Evolutionary conservation across 2,888 invertebrate species (phyloP).

Genomic region (Cactoblastis cactorum): DNA sequence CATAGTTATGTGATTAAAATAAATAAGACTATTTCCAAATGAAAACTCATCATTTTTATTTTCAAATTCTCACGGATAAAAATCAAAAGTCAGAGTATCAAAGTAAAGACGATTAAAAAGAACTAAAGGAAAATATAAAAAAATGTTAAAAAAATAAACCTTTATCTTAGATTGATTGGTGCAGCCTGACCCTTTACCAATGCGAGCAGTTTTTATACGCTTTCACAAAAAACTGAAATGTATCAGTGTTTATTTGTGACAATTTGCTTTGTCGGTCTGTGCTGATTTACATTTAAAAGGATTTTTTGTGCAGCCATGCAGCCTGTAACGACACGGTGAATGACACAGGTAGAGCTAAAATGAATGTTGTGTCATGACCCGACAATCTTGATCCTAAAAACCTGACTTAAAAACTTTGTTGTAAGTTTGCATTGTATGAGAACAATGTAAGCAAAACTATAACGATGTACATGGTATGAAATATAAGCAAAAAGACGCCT

Average conservation of each 20-base stretch:
- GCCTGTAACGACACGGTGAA: constrained; percentile 74
- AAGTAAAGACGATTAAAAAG: constrained; percentile 43
- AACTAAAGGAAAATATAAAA: constrained; percentile 28
- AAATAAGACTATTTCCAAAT: constrained; percentile 9
- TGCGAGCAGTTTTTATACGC: constrained; percentile 65
- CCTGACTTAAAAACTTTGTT: too few species aligned
- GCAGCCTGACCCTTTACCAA: constrained; percentile 71
- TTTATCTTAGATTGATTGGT: constrained; percentile 77
- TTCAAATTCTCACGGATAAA: constrained; percentile 60
- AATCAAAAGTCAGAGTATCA: constrained; percentile 58
- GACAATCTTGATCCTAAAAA: constrained; percentile 46
- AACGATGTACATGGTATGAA: too few species aligned
- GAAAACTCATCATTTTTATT: constrained; percentile 47
- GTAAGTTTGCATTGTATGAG: too few species aligned
- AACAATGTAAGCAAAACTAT: too few species aligned
- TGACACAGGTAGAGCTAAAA: constrained; percentile 65
- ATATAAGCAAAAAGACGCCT: too few species aligned
- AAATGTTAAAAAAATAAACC: constrained; percentile 68
- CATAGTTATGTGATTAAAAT: too few species aligned
- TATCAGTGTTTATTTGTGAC: constrained; percentile 79
- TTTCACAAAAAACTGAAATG: constrained; percentile 68
- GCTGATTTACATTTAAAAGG: constrained; percentile 77
- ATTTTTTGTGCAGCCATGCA: constrained; percentile 61
- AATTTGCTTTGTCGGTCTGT: constrained; percentile 79
- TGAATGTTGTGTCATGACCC: constrained; percentile 33